Conservation (phyloP, 2,113 vertebrate species). For the Calidris pugnax region DNA sequence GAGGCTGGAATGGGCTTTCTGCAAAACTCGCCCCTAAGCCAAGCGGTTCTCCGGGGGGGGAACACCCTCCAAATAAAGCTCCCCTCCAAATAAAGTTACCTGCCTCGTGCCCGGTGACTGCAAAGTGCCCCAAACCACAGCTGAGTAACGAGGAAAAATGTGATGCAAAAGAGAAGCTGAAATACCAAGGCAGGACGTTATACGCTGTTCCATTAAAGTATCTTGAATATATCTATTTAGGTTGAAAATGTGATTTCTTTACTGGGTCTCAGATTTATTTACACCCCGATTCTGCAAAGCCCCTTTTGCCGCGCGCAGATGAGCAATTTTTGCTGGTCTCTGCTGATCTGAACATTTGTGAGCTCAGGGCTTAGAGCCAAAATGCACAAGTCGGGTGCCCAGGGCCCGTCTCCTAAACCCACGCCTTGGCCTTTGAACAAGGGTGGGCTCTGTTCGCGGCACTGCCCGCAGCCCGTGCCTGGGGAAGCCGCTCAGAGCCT, state of each 20-base stretch:
- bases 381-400: neutral
- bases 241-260: neutral
- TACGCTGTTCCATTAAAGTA: accelerated
- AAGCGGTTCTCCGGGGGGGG: neutral
- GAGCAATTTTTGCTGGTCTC: neutral
- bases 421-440: neutral
- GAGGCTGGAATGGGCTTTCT: neutral
- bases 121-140: neutral
- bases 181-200: neutral
- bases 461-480: neutral
- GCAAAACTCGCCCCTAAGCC: neutral
- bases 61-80: neutral
- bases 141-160: neutral
- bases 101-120: neutral
- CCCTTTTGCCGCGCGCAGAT: neutral
- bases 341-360: neutral
- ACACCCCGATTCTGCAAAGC: neutral
- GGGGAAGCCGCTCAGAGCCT: neutral
- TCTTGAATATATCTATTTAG: neutral
- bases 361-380: neutral
- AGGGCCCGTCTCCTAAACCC: neutral
- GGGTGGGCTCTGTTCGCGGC: neutral
- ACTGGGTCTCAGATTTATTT: neutral
- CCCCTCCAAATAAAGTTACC: neutral
- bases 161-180: neutral